phyloP scores from a whole-genome alignment of 2,888 invertebrate genomes.

The Cremastinae sp. region DNA sequence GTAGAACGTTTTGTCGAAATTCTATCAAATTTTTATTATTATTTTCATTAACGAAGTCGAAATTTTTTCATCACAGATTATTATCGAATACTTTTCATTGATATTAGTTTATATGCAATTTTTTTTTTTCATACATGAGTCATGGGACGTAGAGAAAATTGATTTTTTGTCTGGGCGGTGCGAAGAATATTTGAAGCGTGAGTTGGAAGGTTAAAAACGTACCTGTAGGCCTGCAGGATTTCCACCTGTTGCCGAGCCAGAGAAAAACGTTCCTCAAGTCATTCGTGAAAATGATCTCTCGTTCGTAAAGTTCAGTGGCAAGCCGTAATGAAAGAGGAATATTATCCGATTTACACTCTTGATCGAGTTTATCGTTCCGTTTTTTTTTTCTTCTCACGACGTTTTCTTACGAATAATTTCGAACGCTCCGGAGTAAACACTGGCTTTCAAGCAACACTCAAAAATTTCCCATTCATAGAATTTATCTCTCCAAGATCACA shows the following conservation, averaged over 20 bases:
- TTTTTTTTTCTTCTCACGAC: constrained; percentile 2
- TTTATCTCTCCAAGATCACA: neutral
- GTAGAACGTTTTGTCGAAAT: too few species aligned
- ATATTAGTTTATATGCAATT: too few species aligned
- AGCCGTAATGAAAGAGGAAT: constrained; percentile 42
- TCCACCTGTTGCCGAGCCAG: constrained; percentile 76
- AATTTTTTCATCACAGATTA: too few species aligned
- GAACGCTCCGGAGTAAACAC: constrained; percentile 44
- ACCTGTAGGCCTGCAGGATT: constrained; percentile 72
- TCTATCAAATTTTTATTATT: too few species aligned
- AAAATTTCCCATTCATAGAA: neutral
- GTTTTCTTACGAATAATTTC: neutral
- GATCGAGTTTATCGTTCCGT: constrained; percentile 20
- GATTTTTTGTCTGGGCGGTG: too few species aligned
- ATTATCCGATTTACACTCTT: constrained; percentile 18
- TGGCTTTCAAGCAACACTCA: constrained; percentile 47
- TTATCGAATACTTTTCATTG: too few species aligned
- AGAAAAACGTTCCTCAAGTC: constrained; percentile 13
- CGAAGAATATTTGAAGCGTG: constrained; percentile 7
- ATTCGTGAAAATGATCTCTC: constrained; percentile 14
- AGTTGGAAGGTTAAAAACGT: constrained; percentile 14
- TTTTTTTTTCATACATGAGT: too few species aligned
- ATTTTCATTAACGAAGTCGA: too few species aligned
- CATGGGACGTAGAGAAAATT: too few species aligned
- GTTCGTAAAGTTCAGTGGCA: constrained; percentile 20